Evolutionary conservation across 2,113 vertebrate genomes (phyloP).

Genomic region (Prunella fulvescens): DNA sequence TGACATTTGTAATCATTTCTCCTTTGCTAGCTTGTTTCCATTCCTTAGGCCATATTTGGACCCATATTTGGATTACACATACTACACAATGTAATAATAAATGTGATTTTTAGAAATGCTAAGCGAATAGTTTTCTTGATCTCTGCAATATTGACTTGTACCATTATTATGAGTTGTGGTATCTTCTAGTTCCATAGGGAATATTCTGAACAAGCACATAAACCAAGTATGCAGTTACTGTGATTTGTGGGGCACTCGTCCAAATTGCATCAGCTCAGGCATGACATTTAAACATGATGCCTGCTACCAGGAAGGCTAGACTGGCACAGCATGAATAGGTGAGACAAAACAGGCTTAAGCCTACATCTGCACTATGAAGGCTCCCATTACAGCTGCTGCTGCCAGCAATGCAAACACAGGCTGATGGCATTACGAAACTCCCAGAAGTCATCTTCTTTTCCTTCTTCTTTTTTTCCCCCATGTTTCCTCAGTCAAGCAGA

Average conservation of each 20-base stretch:
- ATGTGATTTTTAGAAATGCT: not conserved
- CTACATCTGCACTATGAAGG: not conserved
- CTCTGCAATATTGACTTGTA: not conserved
- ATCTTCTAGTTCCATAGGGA: not conserved
- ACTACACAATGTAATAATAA: not conserved
- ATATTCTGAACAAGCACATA: not conserved
- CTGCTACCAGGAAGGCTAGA: not conserved
- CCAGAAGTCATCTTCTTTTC: not conserved
- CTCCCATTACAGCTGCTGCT: rapidly evolving
- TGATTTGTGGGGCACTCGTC: not conserved
- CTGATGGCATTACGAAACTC: not conserved
- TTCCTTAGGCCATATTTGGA: not conserved
- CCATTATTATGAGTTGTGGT: not conserved
- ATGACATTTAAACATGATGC: not conserved
- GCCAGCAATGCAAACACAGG: not conserved
- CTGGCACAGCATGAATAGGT: not conserved
- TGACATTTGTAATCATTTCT: not conserved
- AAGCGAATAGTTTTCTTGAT: not conserved
- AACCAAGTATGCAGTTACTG: not conserved
- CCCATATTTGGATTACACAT: not conserved
- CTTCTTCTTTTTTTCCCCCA: not conserved
- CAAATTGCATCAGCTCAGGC: not conserved
- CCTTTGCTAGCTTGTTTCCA: not conserved
- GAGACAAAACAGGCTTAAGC: not conserved
- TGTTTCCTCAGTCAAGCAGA: not conserved